A percentile compares a stretch with the other conserved stretches of the same genome.
Evolutionary conservation across 1,140 invertebrate species (phyloP).

Genomic region (Alviniconcha marisindica): DNA sequence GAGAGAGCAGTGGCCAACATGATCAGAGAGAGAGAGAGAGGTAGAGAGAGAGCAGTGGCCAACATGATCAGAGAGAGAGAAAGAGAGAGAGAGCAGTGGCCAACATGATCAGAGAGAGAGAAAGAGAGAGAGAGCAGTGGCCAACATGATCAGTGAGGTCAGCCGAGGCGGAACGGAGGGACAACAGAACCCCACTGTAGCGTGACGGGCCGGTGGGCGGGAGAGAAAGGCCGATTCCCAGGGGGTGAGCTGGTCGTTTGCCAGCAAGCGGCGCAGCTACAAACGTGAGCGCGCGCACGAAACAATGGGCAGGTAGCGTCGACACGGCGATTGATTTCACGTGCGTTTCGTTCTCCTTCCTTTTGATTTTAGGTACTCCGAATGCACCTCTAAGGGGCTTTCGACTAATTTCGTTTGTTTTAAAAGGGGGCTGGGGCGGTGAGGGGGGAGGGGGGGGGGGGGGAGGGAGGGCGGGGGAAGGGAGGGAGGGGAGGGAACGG

Average conservation of each 20-base stretch:
- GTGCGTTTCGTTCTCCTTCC: neutral
- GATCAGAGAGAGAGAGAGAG: no score
- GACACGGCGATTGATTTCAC: slow-evolving; percentile 7
- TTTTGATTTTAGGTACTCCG: no score
- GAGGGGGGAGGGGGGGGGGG: neutral
- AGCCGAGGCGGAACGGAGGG: neutral
- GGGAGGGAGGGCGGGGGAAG: neutral
- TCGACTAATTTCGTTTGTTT: no score
- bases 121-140: no score
- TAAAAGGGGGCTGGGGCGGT: neutral
- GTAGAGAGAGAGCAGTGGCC: no score
- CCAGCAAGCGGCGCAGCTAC: neutral
- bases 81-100: no score
- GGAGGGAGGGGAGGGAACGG: neutral
- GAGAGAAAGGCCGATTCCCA: neutral
- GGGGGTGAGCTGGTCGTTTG: neutral
- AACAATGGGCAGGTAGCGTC: neutral
- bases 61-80: no score
- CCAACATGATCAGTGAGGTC: no score
- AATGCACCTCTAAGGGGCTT: no score
- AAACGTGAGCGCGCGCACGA: neutral
- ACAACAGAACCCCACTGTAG: neutral
- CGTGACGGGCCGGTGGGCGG: neutral
- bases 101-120: no score
- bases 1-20: neutral